phyloP scores from a whole-genome alignment of 2,797 vertebrate species.

The Tympanoctomys barrerae region DNA sequence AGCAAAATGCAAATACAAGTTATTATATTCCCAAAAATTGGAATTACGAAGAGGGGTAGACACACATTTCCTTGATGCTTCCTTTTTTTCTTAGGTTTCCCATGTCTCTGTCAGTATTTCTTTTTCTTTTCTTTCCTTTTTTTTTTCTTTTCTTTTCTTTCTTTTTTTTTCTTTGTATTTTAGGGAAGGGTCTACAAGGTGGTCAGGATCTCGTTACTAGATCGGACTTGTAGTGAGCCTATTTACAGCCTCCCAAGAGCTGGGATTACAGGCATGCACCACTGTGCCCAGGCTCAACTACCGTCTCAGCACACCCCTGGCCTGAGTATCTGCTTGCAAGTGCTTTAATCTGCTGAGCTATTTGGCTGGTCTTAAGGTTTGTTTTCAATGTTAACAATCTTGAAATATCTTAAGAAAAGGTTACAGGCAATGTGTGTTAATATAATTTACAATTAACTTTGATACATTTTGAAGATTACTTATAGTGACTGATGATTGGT shows the following conservation, averaged over 20 bases:
- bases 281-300: too few species aligned
- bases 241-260: too few species aligned
- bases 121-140: too few species aligned
- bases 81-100: neutral
- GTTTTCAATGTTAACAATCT: neutral
- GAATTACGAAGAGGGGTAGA: neutral
- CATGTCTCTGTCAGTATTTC: neutral
- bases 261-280: too few species aligned
- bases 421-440: neutral
- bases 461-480: conserved; percentile 31
- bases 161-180: too few species aligned
- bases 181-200: too few species aligned
- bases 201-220: too few species aligned
- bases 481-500: neutral
- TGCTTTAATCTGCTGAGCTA: too few species aligned
- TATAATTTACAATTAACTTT: conserved; percentile 17
- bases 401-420: neutral
- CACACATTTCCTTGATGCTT: conserved; percentile 2
- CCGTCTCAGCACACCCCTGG: too few species aligned
- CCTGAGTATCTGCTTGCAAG: too few species aligned
- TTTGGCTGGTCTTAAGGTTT: neutral
- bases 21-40: neutral
- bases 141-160: neutral
- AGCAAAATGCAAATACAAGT: too few species aligned
- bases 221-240: too few species aligned